These are phyloP conservation scores for Micropterix aruncella DNA, from an alignment of 2,888 invertebrate species.

Conservation along the genomic window DNA sequence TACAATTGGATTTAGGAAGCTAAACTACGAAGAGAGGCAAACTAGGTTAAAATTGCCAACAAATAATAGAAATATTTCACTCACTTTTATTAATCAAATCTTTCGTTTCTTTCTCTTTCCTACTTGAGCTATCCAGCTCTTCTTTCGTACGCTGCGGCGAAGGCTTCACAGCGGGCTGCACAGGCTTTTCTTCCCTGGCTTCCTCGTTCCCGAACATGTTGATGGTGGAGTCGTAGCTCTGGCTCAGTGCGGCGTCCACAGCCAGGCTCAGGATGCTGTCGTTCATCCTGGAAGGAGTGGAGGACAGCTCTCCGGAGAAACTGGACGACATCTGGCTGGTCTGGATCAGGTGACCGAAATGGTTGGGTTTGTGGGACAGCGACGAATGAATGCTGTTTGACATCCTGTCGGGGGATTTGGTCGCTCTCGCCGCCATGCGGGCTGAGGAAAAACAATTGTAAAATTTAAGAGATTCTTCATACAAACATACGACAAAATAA, in stretches of 20 bases:
- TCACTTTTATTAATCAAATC: not conserved
- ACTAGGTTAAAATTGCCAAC: too few relatives aligned
- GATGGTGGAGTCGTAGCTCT: constrained; percentile 27
- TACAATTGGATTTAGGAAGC: too few relatives aligned
- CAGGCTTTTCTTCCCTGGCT: constrained; percentile 3
- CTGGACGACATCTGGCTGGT: constrained; percentile 23
- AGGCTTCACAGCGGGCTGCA: not conserved
- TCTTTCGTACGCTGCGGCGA: not conserved
- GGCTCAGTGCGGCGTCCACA: constrained; percentile 20
- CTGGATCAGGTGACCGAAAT: constrained; percentile 19
- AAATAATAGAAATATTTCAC: too few relatives aligned
- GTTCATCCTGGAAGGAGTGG: constrained; percentile 5
- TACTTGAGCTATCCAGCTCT: not conserved
- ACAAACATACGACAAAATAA: too few relatives aligned
- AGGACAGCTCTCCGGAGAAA: constrained; percentile 21
- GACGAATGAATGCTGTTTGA: constrained; percentile 52
- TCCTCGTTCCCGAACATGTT: constrained; percentile 17
- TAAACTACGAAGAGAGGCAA: too few relatives aligned
- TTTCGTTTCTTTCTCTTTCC: not conserved
- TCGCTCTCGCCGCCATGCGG: constrained; percentile 10
- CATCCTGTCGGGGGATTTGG: constrained; percentile 58
- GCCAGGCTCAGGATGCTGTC: constrained; percentile 3
- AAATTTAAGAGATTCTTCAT: too few relatives aligned
- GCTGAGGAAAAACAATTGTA: constrained; percentile 6
- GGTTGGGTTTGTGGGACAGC: constrained; percentile 18